Base-by-base conservation (phyloP, 2,797 vertebrate species). In the Etheostoma perlongum region DNA sequence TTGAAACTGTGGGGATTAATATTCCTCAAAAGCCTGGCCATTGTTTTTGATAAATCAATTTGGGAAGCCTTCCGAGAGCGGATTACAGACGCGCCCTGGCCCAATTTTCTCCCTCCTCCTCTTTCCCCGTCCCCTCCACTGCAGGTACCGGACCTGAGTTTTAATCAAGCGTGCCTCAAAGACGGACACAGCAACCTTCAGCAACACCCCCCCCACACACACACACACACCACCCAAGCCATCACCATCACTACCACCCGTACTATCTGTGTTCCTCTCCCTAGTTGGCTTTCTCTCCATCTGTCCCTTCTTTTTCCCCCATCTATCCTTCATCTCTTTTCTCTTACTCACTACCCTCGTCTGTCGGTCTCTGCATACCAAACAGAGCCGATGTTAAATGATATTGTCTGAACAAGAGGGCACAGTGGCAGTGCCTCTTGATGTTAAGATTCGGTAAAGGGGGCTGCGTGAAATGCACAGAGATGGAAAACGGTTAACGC, bases 1-100 rank as follows among this genome's bases (percentile, higher is more conserved):
- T 93, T 92, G 92, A 91, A 94, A 93, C 88, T 85, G 89, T 83
- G 91, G 92, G 93, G 93, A 95, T 94, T 94, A 94, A 95, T 95
- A 94, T 94, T 94, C 93, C 93, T 93, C 93, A 93, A 93, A 94
- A 93, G 91, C 89, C 82, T 19, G 85, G 90, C 86, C 90, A 92
- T 94, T 94, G 94, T 95, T 94, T 94, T 93, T 93, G 91, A 93
- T 94, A 94, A 94, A 95, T 94, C 94, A 95, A 95, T 95, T 94
- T 93, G 89, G 92, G 92, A 93, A 92, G 91, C 93, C 90, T 94
- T 94, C 91, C 76, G 91, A 92, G 91, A 87, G 88, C 80, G 88
- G 93, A 94, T 94, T 94, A 94, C 89, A 92, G 88, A 88, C 74
- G 77, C 82, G 85, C 89, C 86, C 76, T 86, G 88, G 88, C 91